Percentiles rank a stretch among this genome's conserved stretches.
These are phyloP conservation scores for Biston betularia DNA, from an alignment of 2,888 invertebrate species.

Conservation along the genomic window DNA sequence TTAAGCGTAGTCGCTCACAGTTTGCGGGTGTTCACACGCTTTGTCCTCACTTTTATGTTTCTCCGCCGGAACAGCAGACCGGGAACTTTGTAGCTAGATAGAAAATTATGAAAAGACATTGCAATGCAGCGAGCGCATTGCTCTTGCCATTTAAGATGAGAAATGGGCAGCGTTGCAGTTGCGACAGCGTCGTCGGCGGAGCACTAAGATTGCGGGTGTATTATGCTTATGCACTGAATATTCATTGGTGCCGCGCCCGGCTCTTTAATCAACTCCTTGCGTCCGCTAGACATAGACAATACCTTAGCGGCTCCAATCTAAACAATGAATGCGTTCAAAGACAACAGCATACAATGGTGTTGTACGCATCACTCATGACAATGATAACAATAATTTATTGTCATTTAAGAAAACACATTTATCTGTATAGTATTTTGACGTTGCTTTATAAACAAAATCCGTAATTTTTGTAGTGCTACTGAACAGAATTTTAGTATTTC, in stretches of 20 bases:
- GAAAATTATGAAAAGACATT: slow-evolving; percentile 51
- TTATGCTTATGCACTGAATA: slow-evolving; percentile 80
- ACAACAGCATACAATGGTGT: slow-evolving; percentile 20
- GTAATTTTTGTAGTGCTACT: too few relatives aligned
- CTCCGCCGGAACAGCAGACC: slow-evolving; percentile 21
- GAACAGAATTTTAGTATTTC: too few relatives aligned
- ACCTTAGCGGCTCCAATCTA: slow-evolving; percentile 49
- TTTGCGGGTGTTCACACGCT: slow-evolving; percentile 42
- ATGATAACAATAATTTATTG: not conserved
- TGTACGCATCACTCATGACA: slow-evolving; percentile 2
- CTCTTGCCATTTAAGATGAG: slow-evolving; percentile 78
- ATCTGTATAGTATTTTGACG: too few relatives aligned
- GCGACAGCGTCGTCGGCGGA: slow-evolving; percentile 64
- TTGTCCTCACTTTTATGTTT: slow-evolving; percentile 37
- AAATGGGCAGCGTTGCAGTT: slow-evolving; percentile 77
- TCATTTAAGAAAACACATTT: too few relatives aligned
- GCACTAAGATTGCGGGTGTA: slow-evolving; percentile 74
- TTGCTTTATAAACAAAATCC: too few relatives aligned
- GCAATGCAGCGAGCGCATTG: slow-evolving; percentile 57
- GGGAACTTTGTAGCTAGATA: slow-evolving; percentile 39
- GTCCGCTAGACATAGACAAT: slow-evolving; percentile 52
- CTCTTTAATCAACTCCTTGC: slow-evolving; percentile 77
- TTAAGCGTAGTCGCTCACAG: slow-evolving; percentile 36
- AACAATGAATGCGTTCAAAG: slow-evolving; percentile 33
- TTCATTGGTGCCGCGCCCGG: slow-evolving; percentile 71